Percentiles rank a stretch among this genome's conserved stretches.
These are phyloP conservation scores for Carduelis carduelis DNA, from an alignment of 2,797 vertebrate genomes.

Conservation along the genomic window DNA sequence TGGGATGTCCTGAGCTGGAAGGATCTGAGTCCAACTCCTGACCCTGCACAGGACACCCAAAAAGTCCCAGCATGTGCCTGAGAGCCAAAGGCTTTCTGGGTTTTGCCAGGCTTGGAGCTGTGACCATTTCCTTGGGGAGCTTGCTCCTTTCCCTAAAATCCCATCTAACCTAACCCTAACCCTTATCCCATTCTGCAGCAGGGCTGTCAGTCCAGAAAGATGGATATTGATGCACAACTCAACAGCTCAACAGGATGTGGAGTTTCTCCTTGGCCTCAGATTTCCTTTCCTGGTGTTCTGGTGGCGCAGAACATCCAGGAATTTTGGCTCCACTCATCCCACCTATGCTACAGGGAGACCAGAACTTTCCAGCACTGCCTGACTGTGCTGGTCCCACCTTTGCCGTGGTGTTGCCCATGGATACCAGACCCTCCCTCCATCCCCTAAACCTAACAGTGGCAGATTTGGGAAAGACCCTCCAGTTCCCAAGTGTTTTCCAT, in stretches of 20 bases:
- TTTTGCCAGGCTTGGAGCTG: not conserved
- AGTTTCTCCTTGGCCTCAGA: not conserved
- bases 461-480: not conserved
- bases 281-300: not conserved
- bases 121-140: not conserved
- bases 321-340: not conserved
- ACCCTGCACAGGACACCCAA: not conserved
- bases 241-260: accelerated
- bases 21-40: not conserved
- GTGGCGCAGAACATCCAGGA: not conserved
- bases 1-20: not conserved
- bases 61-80: not conserved
- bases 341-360: accelerated
- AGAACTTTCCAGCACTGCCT: not conserved
- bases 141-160: not conserved
- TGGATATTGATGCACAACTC: not conserved
- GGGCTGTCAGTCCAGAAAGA: not conserved
- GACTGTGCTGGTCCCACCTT: not conserved
- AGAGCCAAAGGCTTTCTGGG: not conserved
- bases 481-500: not conserved
- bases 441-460: not conserved
- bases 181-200: not conserved
- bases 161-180: not conserved
- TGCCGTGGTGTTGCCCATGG: accelerated
- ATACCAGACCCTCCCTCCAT: not conserved